A percentile compares a stretch with the other conserved stretches of the same genome.
phyloP scores from a whole-genome alignment of 2,797 vertebrate species.

The Betta splendens region DNA sequence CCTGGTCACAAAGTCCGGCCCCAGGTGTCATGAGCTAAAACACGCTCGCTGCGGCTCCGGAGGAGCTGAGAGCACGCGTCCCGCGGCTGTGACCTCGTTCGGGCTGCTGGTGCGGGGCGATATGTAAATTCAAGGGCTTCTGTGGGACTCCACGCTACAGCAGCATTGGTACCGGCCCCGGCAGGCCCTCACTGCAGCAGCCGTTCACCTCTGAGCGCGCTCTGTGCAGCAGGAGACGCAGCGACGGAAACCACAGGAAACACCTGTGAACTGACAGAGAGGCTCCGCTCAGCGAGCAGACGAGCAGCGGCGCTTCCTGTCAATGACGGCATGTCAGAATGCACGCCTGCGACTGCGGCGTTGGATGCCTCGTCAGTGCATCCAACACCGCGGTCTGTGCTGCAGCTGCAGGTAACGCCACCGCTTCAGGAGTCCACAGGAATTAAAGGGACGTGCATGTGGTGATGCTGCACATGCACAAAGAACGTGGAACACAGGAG shows the following conservation, averaged over 20 bases:
- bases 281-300: slow-evolving; percentile 32
- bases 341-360: slow-evolving; percentile 32
- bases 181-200: slow-evolving; percentile 42
- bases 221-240: slow-evolving; percentile 48
- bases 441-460: slow-evolving; percentile 42
- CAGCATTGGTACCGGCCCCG: too few species aligned
- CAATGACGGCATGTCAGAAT: slow-evolving; percentile 53
- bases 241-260: slow-evolving; percentile 70
- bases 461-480: slow-evolving; percentile 13
- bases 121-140: slow-evolving; percentile 47
- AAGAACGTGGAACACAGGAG: not conserved
- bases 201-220: slow-evolving; percentile 33
- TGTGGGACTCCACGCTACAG: slow-evolving; percentile 12
- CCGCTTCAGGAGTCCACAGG: slow-evolving; percentile 37
- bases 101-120: slow-evolving; percentile 39
- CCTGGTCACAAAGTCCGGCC: slow-evolving; percentile 35
- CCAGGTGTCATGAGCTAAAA: slow-evolving; percentile 45
- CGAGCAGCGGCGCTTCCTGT: slow-evolving; percentile 63
- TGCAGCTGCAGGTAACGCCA: slow-evolving; percentile 9
- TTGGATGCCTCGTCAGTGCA: slow-evolving; percentile 24
- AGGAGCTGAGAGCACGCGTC: slow-evolving; percentile 12
- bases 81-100: slow-evolving; percentile 50
- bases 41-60: slow-evolving; percentile 14
- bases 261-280: slow-evolving; percentile 36
- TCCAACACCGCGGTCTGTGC: slow-evolving; percentile 27